Evolutionary conservation across 2,113 vertebrate species (phyloP), one percentile per base, ranked within the genome.

Genomic region (Corvus cornix): DNA sequence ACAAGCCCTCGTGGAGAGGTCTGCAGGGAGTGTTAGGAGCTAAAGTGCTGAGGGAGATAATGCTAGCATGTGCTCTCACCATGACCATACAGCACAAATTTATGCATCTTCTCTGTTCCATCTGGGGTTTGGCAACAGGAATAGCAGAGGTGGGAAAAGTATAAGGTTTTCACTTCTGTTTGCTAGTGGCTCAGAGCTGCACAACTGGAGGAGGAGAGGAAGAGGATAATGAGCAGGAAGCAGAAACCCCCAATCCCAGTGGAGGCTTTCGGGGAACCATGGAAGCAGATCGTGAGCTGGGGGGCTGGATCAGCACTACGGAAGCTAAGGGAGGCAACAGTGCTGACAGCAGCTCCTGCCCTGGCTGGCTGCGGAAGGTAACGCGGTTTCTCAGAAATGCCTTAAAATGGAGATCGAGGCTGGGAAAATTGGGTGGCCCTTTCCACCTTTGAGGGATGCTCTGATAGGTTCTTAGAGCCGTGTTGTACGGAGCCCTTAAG

Each of bases 351-450:
- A 99, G 99, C 97, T 99, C 99, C 73, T 99, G 99, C 79, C 99
- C 99, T 52, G 98, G 99, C 63, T 99, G 99, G 99, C 98, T 99
- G 53, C 98, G 98, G 75, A 99, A 99, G 99, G 99, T 99, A 97
- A 96, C 2, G 81, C 13, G 41, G 20, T n/a, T 17, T 76, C 44
- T 69, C 63, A 75, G 89, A 69, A 90, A 37, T 64, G 58, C 77
- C 55, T 93, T 90, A 17, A 56, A 74, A 19, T 22, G 23, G 58
- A 49, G 13, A 48, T 83, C 10, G 30, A 22, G 43, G 48, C 63
- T 85, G 23, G 28, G 67, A 55, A 67, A 76, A 62, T 44, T 4
- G 3, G 27, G 27, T 41, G 56, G 35, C 28, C 11, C 11, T 35
- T 82, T 91, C 35, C 27, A n/a, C 41, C 60, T 81, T 37, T 67